Base-by-base conservation (phyloP, 2,113 vertebrate genomes). In the Daphoenositta chrysoptera region DNA sequence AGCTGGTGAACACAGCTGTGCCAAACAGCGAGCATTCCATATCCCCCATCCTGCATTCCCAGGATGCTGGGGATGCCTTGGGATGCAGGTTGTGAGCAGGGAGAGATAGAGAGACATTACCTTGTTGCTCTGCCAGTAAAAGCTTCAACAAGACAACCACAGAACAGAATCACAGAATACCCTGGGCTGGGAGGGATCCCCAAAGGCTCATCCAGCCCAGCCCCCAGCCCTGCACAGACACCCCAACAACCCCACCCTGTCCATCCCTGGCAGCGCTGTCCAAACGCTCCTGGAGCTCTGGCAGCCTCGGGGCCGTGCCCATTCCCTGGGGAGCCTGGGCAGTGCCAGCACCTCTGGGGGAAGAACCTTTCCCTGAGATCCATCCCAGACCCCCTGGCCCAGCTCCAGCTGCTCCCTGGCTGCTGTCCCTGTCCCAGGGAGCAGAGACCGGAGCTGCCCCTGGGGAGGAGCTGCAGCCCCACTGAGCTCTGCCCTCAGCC, bases 351-450 rank as follows among this genome's bases (percentile, higher is more conserved):
- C n/a, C 15, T 50, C 65, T 24, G 65, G 30, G n/a, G 12, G 7
- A 15, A 7, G 65, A 60, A 5, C 31, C 21, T 76, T 57, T 13
- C 13, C 60, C 61, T 56, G 16, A 42, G 0, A 0, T 40, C 44
- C 31, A 57, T 0, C 24, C 60, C 1, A 4, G 33, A 0, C 7
- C 1, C n/a, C 31, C 51, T 50, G 14, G 6, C 11, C 3, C 71
- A 58, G 44, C 44, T 58, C 40, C 35, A 54, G 35, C 40, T 17
- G 0, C 24, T 31, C 65, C n/a, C 48, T 48, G 13, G 63, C 2
- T 37, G 4, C 17, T 72, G 50, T 56, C 57, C 17, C 35, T 48
- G 57, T 26, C 65, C 0, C 48, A 40, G 13, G 13, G 28, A 71
- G 31, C 85, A 72, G 66, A 72, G 57, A 15, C 18, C 1, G 1